These are phyloP conservation scores for Danio jaintianensis DNA, from an alignment of 2,797 vertebrate genomes.

Conservation along the genomic window DNA sequence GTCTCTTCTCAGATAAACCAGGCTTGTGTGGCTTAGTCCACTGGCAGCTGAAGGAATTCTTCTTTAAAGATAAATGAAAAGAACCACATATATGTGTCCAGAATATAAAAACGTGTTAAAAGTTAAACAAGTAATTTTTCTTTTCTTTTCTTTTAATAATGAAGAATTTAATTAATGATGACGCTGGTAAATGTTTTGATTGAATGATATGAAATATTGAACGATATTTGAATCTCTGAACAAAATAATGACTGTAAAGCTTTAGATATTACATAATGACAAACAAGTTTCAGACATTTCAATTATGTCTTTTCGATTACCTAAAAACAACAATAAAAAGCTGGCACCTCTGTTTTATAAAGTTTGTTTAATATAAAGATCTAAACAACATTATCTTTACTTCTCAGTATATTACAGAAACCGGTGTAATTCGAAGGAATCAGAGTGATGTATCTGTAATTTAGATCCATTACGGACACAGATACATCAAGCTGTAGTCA, in stretches of 20 bases:
- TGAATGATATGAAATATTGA: no score
- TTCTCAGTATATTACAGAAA: not conserved
- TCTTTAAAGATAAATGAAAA: not conserved
- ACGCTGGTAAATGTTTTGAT: no score
- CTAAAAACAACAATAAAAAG: no score
- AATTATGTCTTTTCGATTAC: no score
- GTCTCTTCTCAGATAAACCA: not conserved
- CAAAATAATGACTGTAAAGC: no score
- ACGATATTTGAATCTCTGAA: no score
- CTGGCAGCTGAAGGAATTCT: not conserved
- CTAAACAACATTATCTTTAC: not conserved
- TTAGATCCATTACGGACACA: not conserved
- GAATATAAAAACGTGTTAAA: not conserved
- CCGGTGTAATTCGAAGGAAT: not conserved
- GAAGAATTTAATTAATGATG: not conserved
- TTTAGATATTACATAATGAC: no score
- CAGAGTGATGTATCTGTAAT: not conserved
- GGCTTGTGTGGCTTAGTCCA: not conserved
- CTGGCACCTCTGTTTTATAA: no score
- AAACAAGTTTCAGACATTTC: no score
- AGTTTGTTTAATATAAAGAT: no score
- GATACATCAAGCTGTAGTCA: not conserved
- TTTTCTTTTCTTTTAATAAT: not conserved
- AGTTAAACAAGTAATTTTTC: not conserved
- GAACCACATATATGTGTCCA: not conserved